Conservation (phyloP, 2,797 vertebrate species). For the Pseudomugil gertrudae region DNA sequence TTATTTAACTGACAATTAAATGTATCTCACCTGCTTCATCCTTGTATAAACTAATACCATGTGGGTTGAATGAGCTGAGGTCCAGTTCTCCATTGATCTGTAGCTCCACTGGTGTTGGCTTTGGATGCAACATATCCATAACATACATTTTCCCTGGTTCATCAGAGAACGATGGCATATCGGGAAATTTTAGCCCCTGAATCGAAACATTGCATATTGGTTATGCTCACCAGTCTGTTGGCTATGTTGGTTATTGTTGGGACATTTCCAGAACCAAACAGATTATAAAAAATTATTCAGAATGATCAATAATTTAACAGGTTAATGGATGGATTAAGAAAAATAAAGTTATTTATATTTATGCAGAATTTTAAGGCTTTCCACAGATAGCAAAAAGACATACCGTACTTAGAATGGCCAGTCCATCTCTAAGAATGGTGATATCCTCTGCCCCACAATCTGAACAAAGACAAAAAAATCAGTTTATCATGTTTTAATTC, state of each 20-base stretch:
- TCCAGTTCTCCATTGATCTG: conserved; percentile 85
- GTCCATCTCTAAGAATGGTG: conserved; percentile 85
- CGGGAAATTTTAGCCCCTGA: conserved; percentile 85
- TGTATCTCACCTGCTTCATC: conserved; percentile 77
- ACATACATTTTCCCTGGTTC: conserved; percentile 85
- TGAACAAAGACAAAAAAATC: conserved; percentile 34
- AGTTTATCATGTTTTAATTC: neutral
- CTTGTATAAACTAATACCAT: conserved; percentile 87
- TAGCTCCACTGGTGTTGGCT: conserved; percentile 75
- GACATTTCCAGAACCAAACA: neutral
- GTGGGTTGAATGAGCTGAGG: conserved; percentile 86
- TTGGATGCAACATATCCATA: conserved; percentile 83
- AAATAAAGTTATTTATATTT: neutral
- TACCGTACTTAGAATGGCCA: conserved; percentile 89
- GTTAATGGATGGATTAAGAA: neutral
- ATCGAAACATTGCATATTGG: conserved; percentile 3
- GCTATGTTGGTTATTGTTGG: neutral
- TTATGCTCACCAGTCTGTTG: neutral
- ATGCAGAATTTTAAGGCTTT: neutral
- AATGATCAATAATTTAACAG: neutral
- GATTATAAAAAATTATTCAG: neutral
- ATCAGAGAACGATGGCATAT: conserved; percentile 70
- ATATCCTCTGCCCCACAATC: conserved; percentile 88
- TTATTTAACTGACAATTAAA: neutral
- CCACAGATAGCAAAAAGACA: conserved; percentile 56